Evolutionary conservation across 1,140 invertebrate species (phyloP).

Genomic region (Pseudomyrmex concolor): DNA sequence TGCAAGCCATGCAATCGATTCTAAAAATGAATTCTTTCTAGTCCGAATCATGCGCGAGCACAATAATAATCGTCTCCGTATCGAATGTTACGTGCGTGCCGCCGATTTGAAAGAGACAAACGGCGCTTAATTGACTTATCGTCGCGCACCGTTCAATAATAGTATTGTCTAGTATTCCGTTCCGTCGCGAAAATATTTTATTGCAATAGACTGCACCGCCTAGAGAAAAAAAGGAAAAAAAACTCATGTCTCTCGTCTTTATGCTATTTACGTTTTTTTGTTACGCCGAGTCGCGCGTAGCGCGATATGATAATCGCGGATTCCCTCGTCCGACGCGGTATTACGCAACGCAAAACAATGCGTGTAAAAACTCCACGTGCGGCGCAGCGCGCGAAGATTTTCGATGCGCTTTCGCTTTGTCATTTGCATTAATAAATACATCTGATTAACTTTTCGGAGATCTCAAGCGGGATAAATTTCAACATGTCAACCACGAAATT

Average conservation of each 20-base stretch:
- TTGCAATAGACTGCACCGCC: not conserved
- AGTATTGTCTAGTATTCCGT: too few relatives aligned
- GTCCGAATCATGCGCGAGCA: too few relatives aligned
- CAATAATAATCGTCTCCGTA: too few relatives aligned
- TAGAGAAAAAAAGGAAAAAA: not conserved
- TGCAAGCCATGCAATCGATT: too few relatives aligned
- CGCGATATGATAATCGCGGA: slow-evolving; percentile 5
- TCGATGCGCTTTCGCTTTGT: not conserved
- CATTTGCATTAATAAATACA: not conserved
- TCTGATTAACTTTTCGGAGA: too few relatives aligned
- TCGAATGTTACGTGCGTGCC: too few relatives aligned
- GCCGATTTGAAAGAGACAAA: not conserved
- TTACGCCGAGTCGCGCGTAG: not conserved
- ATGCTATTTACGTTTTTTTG: not conserved
- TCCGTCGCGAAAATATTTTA: not conserved
- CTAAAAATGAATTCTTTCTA: too few relatives aligned
- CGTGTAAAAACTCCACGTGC: not conserved
- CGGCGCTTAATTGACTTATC: not conserved
- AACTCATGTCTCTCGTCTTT: not conserved
- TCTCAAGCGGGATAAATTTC: too few relatives aligned
- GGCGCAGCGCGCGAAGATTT: not conserved
- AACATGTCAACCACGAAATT: too few relatives aligned
- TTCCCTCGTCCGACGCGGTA: not conserved
- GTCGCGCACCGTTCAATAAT: not conserved
- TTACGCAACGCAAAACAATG: not conserved